These are phyloP conservation scores for Furnarius figulus DNA, from an alignment of 2,113 vertebrate species.

Conservation along the genomic window DNA sequence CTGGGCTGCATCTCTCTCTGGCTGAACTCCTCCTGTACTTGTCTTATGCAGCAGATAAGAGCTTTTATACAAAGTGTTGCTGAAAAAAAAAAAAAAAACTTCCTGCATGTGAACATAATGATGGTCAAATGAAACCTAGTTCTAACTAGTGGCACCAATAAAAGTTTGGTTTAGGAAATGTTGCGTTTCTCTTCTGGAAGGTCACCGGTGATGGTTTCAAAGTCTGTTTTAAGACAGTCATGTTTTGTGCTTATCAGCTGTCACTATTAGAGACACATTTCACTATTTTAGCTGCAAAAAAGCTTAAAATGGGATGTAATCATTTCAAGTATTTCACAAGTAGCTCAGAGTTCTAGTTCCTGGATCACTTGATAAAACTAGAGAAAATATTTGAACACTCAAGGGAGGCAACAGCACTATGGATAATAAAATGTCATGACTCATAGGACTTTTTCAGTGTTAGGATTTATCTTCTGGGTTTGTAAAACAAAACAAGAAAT, in stretches of 20 bases:
- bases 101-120: not conserved
- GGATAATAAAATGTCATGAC: not conserved
- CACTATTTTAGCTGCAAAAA: not conserved
- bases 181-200: not conserved
- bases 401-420: not conserved
- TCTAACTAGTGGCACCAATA: not conserved
- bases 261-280: not conserved
- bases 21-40: not conserved
- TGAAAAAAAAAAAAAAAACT: not conserved
- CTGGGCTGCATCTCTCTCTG: not conserved
- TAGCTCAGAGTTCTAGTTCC: not conserved
- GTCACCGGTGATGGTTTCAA: not conserved
- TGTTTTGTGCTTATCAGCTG: not conserved
- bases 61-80: not conserved
- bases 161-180: not conserved
- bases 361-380: conserved; percentile 2
- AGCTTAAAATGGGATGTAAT: conserved; percentile 26
- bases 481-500: not conserved
- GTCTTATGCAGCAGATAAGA: not conserved
- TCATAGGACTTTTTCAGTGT: not conserved
- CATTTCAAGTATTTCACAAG: conserved; percentile 15
- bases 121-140: not conserved
- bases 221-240: not conserved
- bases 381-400: conserved; percentile 38
- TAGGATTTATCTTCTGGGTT: not conserved